Conservation (phyloP, 2,888 invertebrate genomes). For the Phyto melanocephala region DNA sequence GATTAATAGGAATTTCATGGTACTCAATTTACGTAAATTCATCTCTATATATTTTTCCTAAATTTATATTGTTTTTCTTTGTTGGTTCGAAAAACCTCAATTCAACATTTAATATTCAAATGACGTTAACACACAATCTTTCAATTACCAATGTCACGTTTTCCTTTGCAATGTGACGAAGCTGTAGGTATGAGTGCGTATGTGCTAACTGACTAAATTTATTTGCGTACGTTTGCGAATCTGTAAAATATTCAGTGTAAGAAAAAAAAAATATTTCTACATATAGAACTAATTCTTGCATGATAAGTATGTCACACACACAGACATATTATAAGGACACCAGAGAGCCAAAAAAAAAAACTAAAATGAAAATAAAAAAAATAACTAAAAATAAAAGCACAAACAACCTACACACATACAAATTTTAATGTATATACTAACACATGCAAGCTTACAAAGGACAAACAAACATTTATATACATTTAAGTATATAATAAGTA, state of each 20-base stretch:
- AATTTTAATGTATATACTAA: constrained; percentile 20
- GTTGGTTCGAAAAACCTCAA: neutral
- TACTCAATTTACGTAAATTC: too few species aligned
- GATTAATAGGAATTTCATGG: too few species aligned
- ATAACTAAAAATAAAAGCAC: neutral
- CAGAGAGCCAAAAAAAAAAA: neutral
- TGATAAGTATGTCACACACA: neutral
- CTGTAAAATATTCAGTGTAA: too few species aligned
- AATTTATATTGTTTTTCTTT: neutral
- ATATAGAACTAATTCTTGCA: neutral
- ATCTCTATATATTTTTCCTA: neutral
- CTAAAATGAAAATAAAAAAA: too few species aligned
- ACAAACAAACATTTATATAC: neutral
- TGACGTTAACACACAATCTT: constrained; percentile 59
- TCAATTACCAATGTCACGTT: constrained; percentile 64
- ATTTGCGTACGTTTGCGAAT: neutral
- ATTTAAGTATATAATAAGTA: neutral
- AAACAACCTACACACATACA: neutral
- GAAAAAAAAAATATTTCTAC: neutral
- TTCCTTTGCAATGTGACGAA: neutral
- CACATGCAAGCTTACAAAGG: neutral
- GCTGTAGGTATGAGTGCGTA: constrained; percentile 9
- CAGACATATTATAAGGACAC: neutral
- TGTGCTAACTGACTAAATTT: neutral
- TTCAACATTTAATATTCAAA: constrained; percentile 56